Evolutionary conservation across 2,113 vertebrate genomes (phyloP), one percentile per base, ranked within the genome.

Genomic region (Hippolais icterina): DNA sequence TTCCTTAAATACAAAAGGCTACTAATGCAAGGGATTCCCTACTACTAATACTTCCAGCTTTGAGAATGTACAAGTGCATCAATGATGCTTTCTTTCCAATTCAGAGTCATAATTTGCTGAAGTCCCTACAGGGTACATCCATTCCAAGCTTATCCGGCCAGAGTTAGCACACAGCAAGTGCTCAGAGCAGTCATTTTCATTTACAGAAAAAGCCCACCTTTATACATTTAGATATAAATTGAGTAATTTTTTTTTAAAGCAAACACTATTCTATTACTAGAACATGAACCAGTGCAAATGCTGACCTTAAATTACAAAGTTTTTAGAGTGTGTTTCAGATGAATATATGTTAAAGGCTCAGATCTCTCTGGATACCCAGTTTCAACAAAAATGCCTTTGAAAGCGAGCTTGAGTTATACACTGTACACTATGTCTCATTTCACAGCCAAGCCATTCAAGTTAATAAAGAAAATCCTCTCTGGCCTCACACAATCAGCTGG

Each of bases 381-480:
- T 94, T 89, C 79, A 95, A 92, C 75, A 95, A 96, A 94, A 96
- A 94, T 87, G 69, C 84, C 94, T 97, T 92, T 95, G 91, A 96
- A 97, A 97, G 28, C 5, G 14, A 94, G 74, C 59, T 57, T 95
- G 92, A 97, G 47, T 95, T 96, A 91, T 93, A 97, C 35, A 70
- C 79, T 81, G 63, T 83, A 88, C 63, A 95, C 53, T 83, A 74
- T 78, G 94, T 92, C 96, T 93, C 87, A 90, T 84, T 97, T 95
- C 96, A 97, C 93, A 97, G 96, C 95, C 96, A 97, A 97, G 70
- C 69, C 89, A 92, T 87, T 94, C 95, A 76, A 94, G 81, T 93
- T 96, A 97, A 97, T 95, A 95, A 93, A 93, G 92, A 97, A 96
- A 96, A 96, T 87, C 79, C 87, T 96, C 91, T 61, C 75, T 80